phyloP scores from a whole-genome alignment of 2,113 vertebrate genomes.

The Solea senegalensis region DNA sequence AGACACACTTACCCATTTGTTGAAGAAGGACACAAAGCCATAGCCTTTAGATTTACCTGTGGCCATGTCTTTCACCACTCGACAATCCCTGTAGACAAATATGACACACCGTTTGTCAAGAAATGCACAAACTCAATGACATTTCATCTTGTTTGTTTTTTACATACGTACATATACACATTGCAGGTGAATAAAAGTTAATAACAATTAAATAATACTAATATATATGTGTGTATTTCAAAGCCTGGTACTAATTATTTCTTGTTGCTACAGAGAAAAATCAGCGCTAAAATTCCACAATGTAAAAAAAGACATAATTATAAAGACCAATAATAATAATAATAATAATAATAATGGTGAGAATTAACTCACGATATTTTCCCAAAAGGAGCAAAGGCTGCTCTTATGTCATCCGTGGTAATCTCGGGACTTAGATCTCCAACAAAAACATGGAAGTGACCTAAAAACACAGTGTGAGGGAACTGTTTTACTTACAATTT shows the following conservation, averaged over 20 bases:
- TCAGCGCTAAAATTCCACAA: too few relatives aligned
- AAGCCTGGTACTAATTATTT: too few relatives aligned
- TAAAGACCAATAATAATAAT: not conserved
- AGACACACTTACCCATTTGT: slow-evolving; percentile 92
- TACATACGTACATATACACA: too few relatives aligned
- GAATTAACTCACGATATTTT: slow-evolving; percentile 93
- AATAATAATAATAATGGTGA: not conserved
- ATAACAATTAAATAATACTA: too few relatives aligned
- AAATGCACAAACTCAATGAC: too few relatives aligned
- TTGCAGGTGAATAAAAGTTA: too few relatives aligned
- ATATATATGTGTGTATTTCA: too few relatives aligned
- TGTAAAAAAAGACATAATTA: not conserved
- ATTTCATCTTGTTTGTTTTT: too few relatives aligned
- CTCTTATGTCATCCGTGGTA: slow-evolving; percentile 97
- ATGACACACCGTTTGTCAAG: not conserved
- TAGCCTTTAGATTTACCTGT: slow-evolving; percentile 99
- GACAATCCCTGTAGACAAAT: slow-evolving; percentile 86
- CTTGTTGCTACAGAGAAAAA: too few relatives aligned
- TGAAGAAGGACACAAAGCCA: slow-evolving; percentile 99
- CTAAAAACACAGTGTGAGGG: slow-evolving; percentile 63
- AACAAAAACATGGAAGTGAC: slow-evolving; percentile 99
- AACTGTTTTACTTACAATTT: not conserved
- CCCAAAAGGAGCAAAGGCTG: slow-evolving; percentile 96
- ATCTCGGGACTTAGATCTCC: slow-evolving; percentile 99
- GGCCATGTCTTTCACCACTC: slow-evolving; percentile 98